Evolutionary conservation across 2,888 invertebrate species (phyloP).

Genomic region (Pachydiplax longipennis): DNA sequence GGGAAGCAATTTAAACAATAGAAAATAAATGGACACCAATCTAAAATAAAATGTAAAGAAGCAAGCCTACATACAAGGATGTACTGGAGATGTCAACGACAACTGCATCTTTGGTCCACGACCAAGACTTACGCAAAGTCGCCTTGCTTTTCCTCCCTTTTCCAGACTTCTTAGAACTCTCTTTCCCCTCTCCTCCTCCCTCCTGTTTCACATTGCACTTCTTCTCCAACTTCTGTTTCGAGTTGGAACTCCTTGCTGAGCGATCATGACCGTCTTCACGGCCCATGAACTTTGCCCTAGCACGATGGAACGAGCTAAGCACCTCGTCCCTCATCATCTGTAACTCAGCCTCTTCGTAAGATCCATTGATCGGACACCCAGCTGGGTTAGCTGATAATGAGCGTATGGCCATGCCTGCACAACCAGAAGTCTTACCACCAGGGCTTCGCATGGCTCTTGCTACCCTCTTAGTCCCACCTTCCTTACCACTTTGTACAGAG

Average conservation of each 20-base stretch:
- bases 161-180: not conserved
- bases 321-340: constrained; percentile 39
- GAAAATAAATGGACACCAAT: not conserved
- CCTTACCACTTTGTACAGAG: not conserved
- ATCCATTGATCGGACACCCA: not conserved
- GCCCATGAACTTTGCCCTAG: constrained; percentile 30
- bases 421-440: constrained; percentile 19
- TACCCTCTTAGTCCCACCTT: constrained; percentile 2
- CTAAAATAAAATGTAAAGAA: not conserved
- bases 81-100: not conserved
- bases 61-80: not conserved
- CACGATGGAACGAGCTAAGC: constrained; percentile 32
- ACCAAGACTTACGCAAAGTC: constrained; percentile 22
- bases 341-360: constrained; percentile 26
- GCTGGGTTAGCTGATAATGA: constrained; percentile 8
- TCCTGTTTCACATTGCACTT: not conserved
- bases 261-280: not conserved
- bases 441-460: constrained; percentile 19
- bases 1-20: not conserved
- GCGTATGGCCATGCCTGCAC: not conserved
- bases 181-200: constrained; percentile 4
- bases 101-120: not conserved
- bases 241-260: not conserved
- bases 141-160: constrained; percentile 8
- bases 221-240: not conserved